Conservation (phyloP, 2,888 invertebrate genomes). For the Cataglyphis cursor region DNA sequence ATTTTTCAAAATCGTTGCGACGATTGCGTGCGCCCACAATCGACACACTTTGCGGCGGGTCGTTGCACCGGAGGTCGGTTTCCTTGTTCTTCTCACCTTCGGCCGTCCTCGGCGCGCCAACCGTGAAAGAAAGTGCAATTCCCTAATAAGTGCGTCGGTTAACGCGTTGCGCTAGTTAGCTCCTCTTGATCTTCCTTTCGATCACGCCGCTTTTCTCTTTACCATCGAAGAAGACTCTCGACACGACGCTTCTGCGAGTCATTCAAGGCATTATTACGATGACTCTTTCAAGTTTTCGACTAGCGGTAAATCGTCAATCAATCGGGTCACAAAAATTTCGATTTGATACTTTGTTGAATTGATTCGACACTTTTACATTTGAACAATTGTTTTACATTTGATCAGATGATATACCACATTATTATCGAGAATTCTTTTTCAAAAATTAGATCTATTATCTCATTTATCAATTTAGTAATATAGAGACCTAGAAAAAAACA, state of each 20-base stretch:
- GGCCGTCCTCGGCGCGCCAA: constrained; percentile 57
- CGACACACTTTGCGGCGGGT: constrained; percentile 85
- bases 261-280: background rate
- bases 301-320: background rate
- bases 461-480: background rate
- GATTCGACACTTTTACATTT: background rate
- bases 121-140: constrained; percentile 77
- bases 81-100: constrained; percentile 74
- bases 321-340: background rate
- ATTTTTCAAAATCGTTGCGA: constrained; percentile 86
- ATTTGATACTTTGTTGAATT: background rate
- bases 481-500: background rate
- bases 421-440: background rate
- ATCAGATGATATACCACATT: background rate
- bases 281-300: background rate
- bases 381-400: background rate
- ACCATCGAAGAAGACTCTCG: constrained; percentile 7
- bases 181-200: constrained; percentile 62
- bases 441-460: background rate
- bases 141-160: constrained; percentile 61
- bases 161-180: constrained; percentile 46
- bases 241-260: constrained; percentile 21
- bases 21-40: constrained; percentile 86
- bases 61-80: constrained; percentile 81
- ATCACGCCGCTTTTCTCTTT: constrained; percentile 52